Conservation (phyloP, 2,888 invertebrate genomes). For the Cantharis lateralis region DNA sequence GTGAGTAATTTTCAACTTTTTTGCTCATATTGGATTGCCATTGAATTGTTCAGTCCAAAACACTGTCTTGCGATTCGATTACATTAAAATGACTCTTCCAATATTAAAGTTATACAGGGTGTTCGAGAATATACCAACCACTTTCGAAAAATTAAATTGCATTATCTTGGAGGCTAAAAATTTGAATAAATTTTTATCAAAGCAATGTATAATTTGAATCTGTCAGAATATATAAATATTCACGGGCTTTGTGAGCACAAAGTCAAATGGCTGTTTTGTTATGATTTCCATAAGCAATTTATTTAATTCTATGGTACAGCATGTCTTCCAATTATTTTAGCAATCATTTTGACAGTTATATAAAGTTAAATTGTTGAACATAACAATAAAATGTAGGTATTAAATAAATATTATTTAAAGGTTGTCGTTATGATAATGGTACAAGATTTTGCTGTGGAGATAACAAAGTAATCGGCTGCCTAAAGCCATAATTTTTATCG, state of each 20-base stretch:
- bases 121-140: neutral
- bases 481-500: neutral
- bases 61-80: neutral
- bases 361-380: neutral
- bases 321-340: neutral
- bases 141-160: neutral
- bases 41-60: neutral
- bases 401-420: neutral
- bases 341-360: constrained; percentile 3
- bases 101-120: neutral
- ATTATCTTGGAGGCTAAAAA: neutral
- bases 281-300: constrained; percentile 2
- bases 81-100: too few species aligned
- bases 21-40: neutral
- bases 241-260: neutral
- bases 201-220: neutral
- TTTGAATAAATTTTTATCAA: neutral
- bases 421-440: neutral
- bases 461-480: neutral
- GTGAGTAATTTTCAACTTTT: neutral
- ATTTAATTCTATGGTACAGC: neutral
- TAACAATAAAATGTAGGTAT: neutral
- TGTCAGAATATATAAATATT: neutral
- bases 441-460: neutral
- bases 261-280: neutral